These are phyloP conservation scores for Sternotherus odoratus DNA, from an alignment of 2,797 vertebrate genomes.

Conservation along the genomic window DNA sequence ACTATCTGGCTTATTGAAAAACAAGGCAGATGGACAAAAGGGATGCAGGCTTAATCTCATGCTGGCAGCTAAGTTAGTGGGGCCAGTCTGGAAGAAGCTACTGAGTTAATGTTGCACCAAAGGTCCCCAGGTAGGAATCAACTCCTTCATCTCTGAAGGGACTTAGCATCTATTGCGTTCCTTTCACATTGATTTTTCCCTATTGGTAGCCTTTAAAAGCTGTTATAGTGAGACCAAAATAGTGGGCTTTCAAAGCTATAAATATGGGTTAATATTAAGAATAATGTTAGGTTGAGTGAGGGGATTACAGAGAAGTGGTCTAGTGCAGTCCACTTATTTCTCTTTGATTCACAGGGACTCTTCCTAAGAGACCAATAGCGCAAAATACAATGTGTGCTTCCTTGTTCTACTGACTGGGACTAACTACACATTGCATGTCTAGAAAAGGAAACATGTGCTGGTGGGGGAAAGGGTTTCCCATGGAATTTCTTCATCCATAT, in stretches of 20 bases:
- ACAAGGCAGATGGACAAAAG: not conserved
- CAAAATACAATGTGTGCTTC: not conserved
- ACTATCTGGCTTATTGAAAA: not conserved
- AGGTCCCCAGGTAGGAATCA: conserved; percentile 65
- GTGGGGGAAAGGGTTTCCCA: not conserved
- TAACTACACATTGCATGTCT: not conserved
- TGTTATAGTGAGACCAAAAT: conserved; percentile 61
- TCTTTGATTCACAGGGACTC: not conserved
- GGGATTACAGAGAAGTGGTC: not conserved
- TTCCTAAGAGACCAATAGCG: not conserved
- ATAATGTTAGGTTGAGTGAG: not conserved
- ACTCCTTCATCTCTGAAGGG: conserved; percentile 49
- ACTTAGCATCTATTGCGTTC: conserved; percentile 45
- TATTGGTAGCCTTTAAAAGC: conserved; percentile 65
- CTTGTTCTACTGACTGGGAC: not conserved
- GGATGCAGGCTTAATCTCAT: not conserved
- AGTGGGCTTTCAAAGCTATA: conserved; percentile 41
- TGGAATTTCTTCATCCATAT: not conserved
- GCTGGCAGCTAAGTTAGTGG: conserved; percentile 1
- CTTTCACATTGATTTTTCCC: conserved; percentile 73
- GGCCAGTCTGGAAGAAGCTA: not conserved
- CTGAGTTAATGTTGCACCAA: conserved; percentile 55
- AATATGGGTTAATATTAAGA: conserved; percentile 27
- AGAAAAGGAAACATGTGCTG: not conserved
- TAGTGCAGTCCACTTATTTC: not conserved